phyloP scores from a whole-genome alignment of 2,888 invertebrate species.

The Himalopsyche anomala region DNA sequence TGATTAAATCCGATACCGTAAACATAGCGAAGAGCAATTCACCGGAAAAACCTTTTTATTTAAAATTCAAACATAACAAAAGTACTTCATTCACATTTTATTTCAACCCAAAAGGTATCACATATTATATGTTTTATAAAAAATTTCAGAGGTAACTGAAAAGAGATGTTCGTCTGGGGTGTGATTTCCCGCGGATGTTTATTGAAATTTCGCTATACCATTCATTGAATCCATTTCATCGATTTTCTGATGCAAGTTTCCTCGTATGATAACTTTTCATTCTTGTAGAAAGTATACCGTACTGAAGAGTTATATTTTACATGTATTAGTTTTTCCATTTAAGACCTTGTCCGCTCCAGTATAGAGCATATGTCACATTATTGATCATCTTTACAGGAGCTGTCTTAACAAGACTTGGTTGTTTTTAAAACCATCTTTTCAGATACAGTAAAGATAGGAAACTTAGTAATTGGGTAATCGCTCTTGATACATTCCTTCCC shows the following conservation, averaged over 20 bases:
- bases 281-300: neutral
- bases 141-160: neutral
- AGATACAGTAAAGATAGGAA: too few relatives aligned
- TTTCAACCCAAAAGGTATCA: neutral
- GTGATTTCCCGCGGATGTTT: constrained; percentile 47
- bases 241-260: constrained; percentile 3
- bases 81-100: neutral
- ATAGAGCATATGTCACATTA: too few relatives aligned
- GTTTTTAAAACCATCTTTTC: too few relatives aligned
- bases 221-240: constrained; percentile 1
- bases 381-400: too few relatives aligned
- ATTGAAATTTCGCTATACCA: neutral
- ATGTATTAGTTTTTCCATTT: too few relatives aligned
- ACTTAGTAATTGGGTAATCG: too few relatives aligned
- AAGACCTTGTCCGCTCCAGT: too few relatives aligned
- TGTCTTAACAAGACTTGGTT: too few relatives aligned
- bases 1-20: too few relatives aligned
- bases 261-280: constrained; percentile 27
- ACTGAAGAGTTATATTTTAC: neutral
- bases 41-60: neutral
- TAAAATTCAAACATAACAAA: neutral
- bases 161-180: constrained; percentile 13
- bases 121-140: neutral
- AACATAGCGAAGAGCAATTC: too few relatives aligned
- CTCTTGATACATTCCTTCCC: too few relatives aligned